These are phyloP conservation scores for Antechinus stuartii DNA, from an alignment of 2,113 vertebrate species.

Conservation along the genomic window DNA sequence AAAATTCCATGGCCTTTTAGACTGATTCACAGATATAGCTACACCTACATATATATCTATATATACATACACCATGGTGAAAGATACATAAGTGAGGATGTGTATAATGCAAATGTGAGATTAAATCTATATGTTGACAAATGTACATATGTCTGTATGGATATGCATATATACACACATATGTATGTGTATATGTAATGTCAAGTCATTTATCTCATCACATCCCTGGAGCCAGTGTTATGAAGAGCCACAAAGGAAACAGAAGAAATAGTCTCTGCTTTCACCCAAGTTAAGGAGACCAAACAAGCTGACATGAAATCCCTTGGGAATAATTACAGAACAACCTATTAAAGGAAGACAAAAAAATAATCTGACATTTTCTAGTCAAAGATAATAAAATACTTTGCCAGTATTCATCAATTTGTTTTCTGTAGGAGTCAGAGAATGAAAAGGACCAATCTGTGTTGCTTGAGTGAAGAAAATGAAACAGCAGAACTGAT, in stretches of 20 bases:
- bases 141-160: background rate
- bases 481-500: background rate
- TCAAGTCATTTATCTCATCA: background rate
- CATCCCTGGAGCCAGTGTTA: background rate
- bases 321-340: background rate
- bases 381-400: background rate
- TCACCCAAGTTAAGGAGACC: background rate
- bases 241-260: background rate
- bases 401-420: background rate
- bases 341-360: background rate
- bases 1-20: background rate
- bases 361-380: background rate
- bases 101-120: background rate
- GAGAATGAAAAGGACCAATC: background rate
- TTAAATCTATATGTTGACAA: background rate
- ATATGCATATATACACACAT: background rate
- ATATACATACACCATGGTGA: background rate
- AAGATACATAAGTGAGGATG: background rate
- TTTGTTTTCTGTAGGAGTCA: background rate
- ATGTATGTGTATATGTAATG: background rate
- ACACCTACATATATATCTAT: background rate
- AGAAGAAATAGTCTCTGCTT: background rate
- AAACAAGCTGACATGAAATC: background rate
- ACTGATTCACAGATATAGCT: background rate
- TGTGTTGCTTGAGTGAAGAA: background rate